Evolutionary conservation across 2,113 vertebrate species (phyloP), one percentile per base, ranked within the genome.

Genomic region (Parus major): DNA sequence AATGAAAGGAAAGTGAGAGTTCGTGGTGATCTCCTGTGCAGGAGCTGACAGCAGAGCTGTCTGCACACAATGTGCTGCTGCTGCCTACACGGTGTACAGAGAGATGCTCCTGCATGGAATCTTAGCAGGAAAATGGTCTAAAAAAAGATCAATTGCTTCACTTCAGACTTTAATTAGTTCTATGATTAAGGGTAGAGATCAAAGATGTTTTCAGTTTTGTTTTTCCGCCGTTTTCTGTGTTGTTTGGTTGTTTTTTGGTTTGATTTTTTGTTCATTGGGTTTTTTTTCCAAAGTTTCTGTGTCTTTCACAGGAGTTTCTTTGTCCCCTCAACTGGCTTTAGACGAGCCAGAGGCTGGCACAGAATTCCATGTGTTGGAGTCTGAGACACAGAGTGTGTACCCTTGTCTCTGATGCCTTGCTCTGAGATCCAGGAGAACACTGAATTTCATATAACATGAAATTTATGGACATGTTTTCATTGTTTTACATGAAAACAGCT

Each of bases 11-110:
- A 91, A 71, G 31, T 23, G 52, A 89, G 77, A 82, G 53, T 15
- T 21, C 0, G 3, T 1, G 1, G 41, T 1, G 25, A 25, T 76
- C 39, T 71, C 13, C 12, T 24, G 64, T 10, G 41, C 1, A 0
- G 76, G 71, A 68, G 35, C 55, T 73, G 72, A 73, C 71, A 59
- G 79, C 56, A 73, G 69, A 71, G 31, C 56, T 78, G n/a, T 31
- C 64, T 81, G 59, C 49, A 77, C 36, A 21, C 19, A 7, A 2
- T 12, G 33, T 69, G 56, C 82, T 66, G 55, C 6, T 72, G 15
- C 33, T 81, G 81, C 77, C 53, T 15, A 23, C 4, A 17, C 13
- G 10, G 8, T 44, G 5, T 3, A 14, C 76, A 59, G 20, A 23
- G 39, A 65, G 56, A 31, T 33, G 19, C 17, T 82, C 35, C 66